A percentile compares a stretch with the other conserved stretches of the same genome.
These are phyloP conservation scores for Ganaspis brasiliensis DNA, from an alignment of 2,888 invertebrate genomes.

Conservation along the genomic window DNA sequence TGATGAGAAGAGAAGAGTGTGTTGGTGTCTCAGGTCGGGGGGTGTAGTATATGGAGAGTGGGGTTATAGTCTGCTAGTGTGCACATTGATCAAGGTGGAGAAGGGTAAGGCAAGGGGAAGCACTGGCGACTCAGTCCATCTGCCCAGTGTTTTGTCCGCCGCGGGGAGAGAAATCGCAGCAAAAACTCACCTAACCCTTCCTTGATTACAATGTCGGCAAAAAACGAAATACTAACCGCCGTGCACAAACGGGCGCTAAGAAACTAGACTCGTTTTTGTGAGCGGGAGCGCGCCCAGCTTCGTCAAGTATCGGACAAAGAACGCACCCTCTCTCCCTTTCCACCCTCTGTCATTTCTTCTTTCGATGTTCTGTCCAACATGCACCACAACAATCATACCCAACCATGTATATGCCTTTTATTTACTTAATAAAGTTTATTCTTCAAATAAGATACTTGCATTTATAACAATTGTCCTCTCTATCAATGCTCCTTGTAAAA, in stretches of 20 bases:
- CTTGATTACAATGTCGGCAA: constrained; percentile 81
- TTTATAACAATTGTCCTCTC: no score
- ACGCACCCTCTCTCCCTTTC: constrained; percentile 64
- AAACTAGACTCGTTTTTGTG: constrained; percentile 80
- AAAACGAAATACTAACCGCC: constrained; percentile 81
- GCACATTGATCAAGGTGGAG: constrained; percentile 43
- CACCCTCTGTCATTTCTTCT: constrained; percentile 40
- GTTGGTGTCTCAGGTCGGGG: constrained; percentile 27
- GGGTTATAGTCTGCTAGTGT: background rate
- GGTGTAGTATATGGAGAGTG: constrained; percentile 52
- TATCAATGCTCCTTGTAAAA: no score
- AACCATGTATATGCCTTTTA: background rate
- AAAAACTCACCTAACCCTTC: constrained; percentile 81
- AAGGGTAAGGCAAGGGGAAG: constrained; percentile 61
- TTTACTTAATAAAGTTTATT: no score
- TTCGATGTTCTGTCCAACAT: constrained; percentile 3
- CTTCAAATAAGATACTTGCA: no score
- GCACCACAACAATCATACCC: background rate
- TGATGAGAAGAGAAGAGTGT: constrained; percentile 18
- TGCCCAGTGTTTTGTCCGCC: constrained; percentile 71
- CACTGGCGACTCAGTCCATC: constrained; percentile 80
- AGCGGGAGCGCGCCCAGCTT: constrained; percentile 70
- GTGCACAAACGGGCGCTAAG: constrained; percentile 77
- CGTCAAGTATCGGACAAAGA: constrained; percentile 77
- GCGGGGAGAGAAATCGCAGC: constrained; percentile 69